Evolutionary conservation across 92 coral and sea anemone genomes (phyloP), one percentile per base, ranked within the genome.

Genomic region (Parazoanthus atlanticus): DNA sequence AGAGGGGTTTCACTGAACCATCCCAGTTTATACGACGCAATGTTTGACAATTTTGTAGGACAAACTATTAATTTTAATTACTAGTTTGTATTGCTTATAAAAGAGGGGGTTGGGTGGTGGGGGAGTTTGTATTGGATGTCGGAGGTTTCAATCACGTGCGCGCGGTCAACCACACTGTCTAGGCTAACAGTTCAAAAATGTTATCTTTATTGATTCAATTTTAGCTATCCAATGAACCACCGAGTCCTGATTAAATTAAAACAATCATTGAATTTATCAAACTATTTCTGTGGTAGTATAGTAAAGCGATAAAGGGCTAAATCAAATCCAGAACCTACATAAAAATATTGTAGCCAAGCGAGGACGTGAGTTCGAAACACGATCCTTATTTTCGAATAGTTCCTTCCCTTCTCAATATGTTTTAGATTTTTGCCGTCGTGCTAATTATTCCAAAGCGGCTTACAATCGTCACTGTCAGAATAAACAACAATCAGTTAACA

Each of bases 401-500:
- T 16, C 84, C 36, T 29, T 30, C 43, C 38, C 19, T 72, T 72
- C 34, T 32, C 36, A 19, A 26, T 54, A 15, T 54, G 71, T 80
- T 56, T 52, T 17, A 1, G 41, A 52, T 30, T 28, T 54, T 80
- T 25, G 26, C 28, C 46, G 23, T 21, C 47, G 80, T 21, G 46
- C 40, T 41, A 38, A 19, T 34, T 26, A 0, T 74, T 74, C 80
- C 56, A 76, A 76, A 76, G 23, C 58, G 26, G 19, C 32, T 11
- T 56, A 26, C 41, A 73, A 17, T 73, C 36, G 36, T 73, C 77
- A 32, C 84, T 8, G 5, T 0, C 6, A 80, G 52, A 80, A 80
- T 34, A 80, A 58, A 80, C 71, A 58, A 80, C 71, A 8, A 21
- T 33, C 72, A 80, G 56, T 32, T 52, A 30, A 80, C 40, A 19